Evolutionary conservation across 1,140 invertebrate species (phyloP).

Genomic region (Caerostris darwini): DNA sequence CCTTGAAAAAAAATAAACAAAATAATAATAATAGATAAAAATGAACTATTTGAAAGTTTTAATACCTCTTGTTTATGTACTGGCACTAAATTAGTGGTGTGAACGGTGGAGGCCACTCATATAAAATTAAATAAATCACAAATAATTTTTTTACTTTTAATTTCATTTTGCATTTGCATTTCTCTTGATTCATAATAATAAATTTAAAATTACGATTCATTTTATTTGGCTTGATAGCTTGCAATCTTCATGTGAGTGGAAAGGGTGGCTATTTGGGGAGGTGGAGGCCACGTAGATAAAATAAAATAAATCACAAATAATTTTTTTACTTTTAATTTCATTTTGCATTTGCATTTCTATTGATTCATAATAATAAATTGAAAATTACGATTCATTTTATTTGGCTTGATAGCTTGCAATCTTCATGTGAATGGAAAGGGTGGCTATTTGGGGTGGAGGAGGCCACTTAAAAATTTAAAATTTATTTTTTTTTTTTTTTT

Average conservation of each 20-base stretch:
- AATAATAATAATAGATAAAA: too few species aligned
- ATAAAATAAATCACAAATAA: neutral
- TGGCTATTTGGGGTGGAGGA: slow-evolving; percentile 9
- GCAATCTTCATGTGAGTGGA: neutral
- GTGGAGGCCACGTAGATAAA: neutral
- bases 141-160: too few species aligned
- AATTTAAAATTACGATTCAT: neutral
- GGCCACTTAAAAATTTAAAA: neutral
- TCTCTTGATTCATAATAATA: too few species aligned
- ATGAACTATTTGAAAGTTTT: too few species aligned
- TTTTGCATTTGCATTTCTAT: neutral
- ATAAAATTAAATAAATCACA: neutral
- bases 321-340: neutral
- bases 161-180: neutral
- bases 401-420: neutral
- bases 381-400: too few species aligned
- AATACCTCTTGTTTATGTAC: too few species aligned
- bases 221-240: neutral
- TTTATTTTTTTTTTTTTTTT: too few species aligned
- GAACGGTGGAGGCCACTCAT: neutral
- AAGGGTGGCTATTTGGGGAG: neutral
- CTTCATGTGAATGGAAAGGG: neutral
- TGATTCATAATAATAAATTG: too few species aligned
- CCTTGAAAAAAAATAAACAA: too few species aligned
- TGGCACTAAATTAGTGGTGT: too few species aligned